Base-by-base conservation (phyloP, 2,888 invertebrate genomes). In the Portevinia maculata region DNA sequence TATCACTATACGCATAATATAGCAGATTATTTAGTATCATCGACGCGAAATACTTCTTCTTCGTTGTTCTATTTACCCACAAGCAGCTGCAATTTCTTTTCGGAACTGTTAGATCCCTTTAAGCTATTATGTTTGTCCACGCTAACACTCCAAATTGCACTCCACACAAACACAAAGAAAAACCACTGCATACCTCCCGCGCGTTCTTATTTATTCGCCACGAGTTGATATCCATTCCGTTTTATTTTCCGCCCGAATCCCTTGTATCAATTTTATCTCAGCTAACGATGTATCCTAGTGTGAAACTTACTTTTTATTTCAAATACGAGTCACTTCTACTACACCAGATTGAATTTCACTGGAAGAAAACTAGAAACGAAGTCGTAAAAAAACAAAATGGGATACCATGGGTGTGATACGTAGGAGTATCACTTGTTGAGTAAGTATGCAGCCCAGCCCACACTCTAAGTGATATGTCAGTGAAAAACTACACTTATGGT, bases 371-470 rank as follows among this genome's bases (percentile, higher is more conserved):
- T 52, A 21, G 41, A 34, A 78, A 59, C 48, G 39, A 62, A 48
- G 41, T 55, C 55, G 60, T 48, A 62, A 60, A 67, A 67, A 67
- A 55, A 46, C 70, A 44, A 44, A 59, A 59, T 59, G 30, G 19
- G 15, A 17, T 41, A 21, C 21, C 19, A 9, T 8, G 0, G 15
- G 24, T 24, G 24, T 24, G 24, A 24, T 5, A 19, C 24, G n/a
- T 13, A 19, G 39, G 32, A 17, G 34, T 62, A 48, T 39, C 32
- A 79, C 79, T 79, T 79, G 79, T 79, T 79, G 79, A 67, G 37
- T 39, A 52, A 67, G 37, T 39, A 52, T 32, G 32, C 57, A 78
- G 32, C 57, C 70, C 50, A 39, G 50, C 30, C 52, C 30, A 24
- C n/a, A 15, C 67, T 4, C 1, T 11, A 24, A 19, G 39, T 39